Evolutionary conservation across 2,888 invertebrate species (phyloP), one percentile per base, ranked within the genome.

Genomic region (Brenthis ino): DNA sequence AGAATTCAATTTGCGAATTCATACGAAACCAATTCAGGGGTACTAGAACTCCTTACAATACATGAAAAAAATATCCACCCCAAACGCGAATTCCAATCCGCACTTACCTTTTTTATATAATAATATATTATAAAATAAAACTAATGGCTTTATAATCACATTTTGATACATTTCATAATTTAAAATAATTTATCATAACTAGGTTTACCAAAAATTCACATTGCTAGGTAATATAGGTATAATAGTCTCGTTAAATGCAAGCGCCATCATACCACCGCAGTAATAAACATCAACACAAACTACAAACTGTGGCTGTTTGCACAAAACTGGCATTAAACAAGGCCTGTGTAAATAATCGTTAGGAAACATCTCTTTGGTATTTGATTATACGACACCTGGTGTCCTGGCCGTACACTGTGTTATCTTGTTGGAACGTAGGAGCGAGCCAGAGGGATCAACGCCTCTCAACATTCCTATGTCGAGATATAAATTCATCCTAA

Each of bases 361-460:
- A 77, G 80, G 80, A 83, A 83, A 87, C 84, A 84, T 77, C 80
- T 74, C 74, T 28, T 47, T 65, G 76, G 75, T 82, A 81, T 85
- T 82, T 83, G 80, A 77, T 77, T 78, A 77, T 76, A 78, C 66
- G 48, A 69, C 75, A 74, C 68, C 72, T 72, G 68, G 67, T 65
- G 69, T 69, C 70, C 70, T 74, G 47, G 53, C 64, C 53, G 70
- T 55, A 71, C 60, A 63, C 71, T 63, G 53, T 64, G 82, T 85
- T 88, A 87, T 88, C 88, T 82, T 61, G 2, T 12, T 48, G 86
- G 84, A 85, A 88, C 86, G 85, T 77, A 73, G 77, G 71, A 68
- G 51, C 65, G 57, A 56, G 56, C 64, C 55, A 64, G 70, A 74
- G 67, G 75, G 77, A 79, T 77, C 74, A 77, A 76, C 75, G 76